Evolutionary conservation across 2,797 vertebrate genomes (phyloP).

Genomic region (Ctenochaetus hawaiiensis): DNA sequence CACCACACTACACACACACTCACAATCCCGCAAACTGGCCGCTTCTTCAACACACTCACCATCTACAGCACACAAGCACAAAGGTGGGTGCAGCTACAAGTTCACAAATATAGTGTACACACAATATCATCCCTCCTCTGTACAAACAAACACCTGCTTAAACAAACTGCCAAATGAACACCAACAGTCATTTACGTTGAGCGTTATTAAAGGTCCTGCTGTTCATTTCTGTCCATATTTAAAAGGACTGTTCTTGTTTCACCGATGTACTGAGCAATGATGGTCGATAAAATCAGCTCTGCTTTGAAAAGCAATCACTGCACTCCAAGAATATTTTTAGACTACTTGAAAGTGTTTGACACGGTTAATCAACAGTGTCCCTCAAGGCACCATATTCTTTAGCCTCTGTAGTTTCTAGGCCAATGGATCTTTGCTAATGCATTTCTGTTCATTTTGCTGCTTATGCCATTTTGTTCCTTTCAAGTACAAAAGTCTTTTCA

Average conservation of each 20-base stretch:
- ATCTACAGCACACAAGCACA: conserved; percentile 46
- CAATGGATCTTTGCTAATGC: conserved; percentile 19
- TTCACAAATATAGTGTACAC: conserved; percentile 37
- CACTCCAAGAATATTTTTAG: conserved; percentile 47
- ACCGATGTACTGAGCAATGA: conserved; percentile 6
- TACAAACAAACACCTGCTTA: conserved; percentile 36
- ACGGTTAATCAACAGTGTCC: conserved; percentile 51
- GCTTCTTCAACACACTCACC: conserved; percentile 37
- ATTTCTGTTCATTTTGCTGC: conserved; percentile 14
- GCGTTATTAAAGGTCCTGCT: not conserved
- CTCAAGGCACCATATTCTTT: conserved; percentile 27
- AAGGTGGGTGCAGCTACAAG: conserved; percentile 51
- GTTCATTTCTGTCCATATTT: conserved; percentile 7
- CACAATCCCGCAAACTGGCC: conserved; percentile 31
- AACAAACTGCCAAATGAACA: conserved; percentile 33
- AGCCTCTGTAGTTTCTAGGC: conserved; percentile 15
- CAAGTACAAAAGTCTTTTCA: conserved; percentile 25
- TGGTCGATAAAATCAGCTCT: conserved; percentile 23
- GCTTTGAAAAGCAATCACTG: conserved; percentile 42
- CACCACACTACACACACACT: conserved; percentile 46
- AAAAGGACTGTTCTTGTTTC: conserved; percentile 6
- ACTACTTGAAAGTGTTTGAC: conserved; percentile 53
- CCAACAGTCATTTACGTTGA: not conserved
- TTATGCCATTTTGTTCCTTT: conserved; percentile 19
- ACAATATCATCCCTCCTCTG: conserved; percentile 38